Evolutionary conservation across 35 echinoderm and acorn worm genomes (phyloP), one percentile per base, ranked within the genome.

Genomic region (Strongylocentrotus purpuratus): DNA sequence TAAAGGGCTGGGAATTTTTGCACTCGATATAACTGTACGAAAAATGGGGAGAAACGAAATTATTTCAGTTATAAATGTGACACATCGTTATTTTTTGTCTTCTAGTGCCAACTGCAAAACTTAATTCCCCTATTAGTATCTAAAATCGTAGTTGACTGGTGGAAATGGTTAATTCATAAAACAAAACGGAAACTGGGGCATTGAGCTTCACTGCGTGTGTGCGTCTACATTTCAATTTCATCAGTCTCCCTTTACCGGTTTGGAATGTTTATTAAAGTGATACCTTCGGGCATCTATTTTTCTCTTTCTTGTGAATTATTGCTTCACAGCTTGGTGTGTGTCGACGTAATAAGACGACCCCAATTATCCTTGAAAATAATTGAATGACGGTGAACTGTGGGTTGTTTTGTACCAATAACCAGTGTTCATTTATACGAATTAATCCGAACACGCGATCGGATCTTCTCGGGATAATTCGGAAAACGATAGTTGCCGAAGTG

Each of bases 211-310:
- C 65, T 28, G 65, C 65, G 28, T 78, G 65, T 78, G 65, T n/a
- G 20, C 28, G 65, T 78, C 65, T 78, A 78, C 20, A 28, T 31
- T 78, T n/a, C 65, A 78, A 28, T 78, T 22, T 4, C 5, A 70
- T 28, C 17, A 70, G 65, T n/a, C 22, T 28, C 65, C 20, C 22
- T 78, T 78, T n/a, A 7, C 22, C 20, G 18, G 0, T 78, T 31
- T 78, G 22, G 65, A 78, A 78, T 78, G 65, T 78, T 22, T 78
- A 78, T 78, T n/a, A 78, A 78, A 78, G n/a, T 78, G 65, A 78
- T 78, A 78, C 65, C 65, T 28, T 28, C 7, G 20, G 65, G 65
- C 65, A 78, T 59, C 25, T 78, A 28, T 0, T 78, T 70, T 17
- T 9, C 11, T 9, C 52, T 11, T 70, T 78, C n/a, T n/a, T 7